Evolutionary conservation across 2,797 vertebrate genomes (phyloP), one percentile per base, ranked within the genome.

Genomic region (Sciurus vulgaris): DNA sequence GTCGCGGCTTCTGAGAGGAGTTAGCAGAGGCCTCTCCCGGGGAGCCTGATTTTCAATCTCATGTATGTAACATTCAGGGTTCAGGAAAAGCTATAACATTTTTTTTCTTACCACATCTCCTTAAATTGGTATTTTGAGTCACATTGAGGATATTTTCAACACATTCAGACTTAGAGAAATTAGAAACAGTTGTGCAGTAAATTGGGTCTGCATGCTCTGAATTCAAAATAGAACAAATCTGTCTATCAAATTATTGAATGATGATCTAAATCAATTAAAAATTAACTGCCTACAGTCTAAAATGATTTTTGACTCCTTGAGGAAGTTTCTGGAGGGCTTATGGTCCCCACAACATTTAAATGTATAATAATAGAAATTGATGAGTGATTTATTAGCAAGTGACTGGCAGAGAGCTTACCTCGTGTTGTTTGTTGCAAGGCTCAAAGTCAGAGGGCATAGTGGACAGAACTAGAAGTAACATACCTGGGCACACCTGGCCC

Each of bases 51-150:
- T 59, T 95, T 44, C 13, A 20, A n/a, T 20, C 67, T 28, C 5
- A 5, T 49, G 11, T 86, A 22, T 44, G 89, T 79, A 76, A 56
- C 26, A 44, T 11, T 70, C 30, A 35, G 54, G 38, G n/a, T 86
- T 93, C 14, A 38, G 54, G 83, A 81, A 87, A 78, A 85, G 70
- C 22, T 82, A n/a, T 9, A 38, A 41, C 73, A 90, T 72, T 86
- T 59, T 92, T 84, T 70, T 86, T 96, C 69, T 83, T 13, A 69
- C 26, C 77, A 82, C 11, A 78, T 69, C 69, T 87, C 86, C 77
- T 96, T 89, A 18, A 63, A 56, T 79, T 87, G 61, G 13, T 59
- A 30, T 81, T 95, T 85, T 89, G 93, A 95, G 44, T 85, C 61
- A 76, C 9, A 47, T 3, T 56, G 56, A 84, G 63, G 54, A 35